A percentile compares a stretch with the other conserved stretches of the same genome.
Conservation (phyloP, 2,113 vertebrate species). For the Litocranius walleri region DNA sequence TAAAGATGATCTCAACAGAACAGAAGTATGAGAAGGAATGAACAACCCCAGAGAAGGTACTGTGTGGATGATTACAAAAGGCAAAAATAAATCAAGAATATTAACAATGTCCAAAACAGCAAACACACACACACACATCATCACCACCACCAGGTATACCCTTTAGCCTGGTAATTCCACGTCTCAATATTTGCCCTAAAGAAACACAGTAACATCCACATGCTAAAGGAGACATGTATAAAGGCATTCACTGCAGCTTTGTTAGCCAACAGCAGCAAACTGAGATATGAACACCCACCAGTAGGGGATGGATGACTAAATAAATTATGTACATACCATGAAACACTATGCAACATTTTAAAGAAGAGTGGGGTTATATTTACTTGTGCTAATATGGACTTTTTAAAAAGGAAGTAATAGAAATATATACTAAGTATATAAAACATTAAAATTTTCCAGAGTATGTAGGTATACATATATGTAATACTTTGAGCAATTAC, state of each 20-base stretch:
- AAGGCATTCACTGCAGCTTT: neutral
- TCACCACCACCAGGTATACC: rapidly evolving
- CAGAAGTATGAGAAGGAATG: neutral
- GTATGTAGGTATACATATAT: neutral
- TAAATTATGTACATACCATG: neutral
- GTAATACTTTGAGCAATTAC: neutral
- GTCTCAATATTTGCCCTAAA: neutral
- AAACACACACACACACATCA: neutral
- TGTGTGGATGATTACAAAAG: neutral
- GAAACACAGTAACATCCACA: neutral
- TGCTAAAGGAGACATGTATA: neutral
- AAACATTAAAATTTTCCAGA: neutral
- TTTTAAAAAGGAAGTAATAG: neutral
- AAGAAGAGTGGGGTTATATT: neutral
- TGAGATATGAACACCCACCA: neutral
- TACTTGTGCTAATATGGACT: neutral
- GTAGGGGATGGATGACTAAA: neutral
- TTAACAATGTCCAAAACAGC: neutral
- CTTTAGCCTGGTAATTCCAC: neutral
- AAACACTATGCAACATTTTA: neutral
- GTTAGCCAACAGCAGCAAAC: neutral
- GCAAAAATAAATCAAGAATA: neutral
- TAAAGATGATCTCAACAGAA: neutral
- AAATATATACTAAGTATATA: neutral
- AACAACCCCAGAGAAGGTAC: neutral